Evolutionary conservation across 2,113 vertebrate species (phyloP), one percentile per base, ranked within the genome.

Genomic region (Oxyura jamaicensis): DNA sequence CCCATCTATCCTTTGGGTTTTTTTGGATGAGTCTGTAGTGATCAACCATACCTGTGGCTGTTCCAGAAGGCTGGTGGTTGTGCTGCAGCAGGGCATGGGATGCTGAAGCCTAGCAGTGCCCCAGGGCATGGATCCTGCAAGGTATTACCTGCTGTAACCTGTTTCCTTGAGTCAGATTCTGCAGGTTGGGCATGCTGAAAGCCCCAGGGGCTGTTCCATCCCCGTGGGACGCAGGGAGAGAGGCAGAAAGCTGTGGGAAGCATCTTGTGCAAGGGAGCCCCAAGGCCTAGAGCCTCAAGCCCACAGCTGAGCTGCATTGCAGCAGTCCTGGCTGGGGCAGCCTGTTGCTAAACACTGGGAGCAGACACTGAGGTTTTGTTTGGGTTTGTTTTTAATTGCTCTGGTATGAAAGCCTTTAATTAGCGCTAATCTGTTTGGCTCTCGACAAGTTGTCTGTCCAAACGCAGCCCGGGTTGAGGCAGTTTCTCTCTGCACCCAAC

Each of bases 331-430:
- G 14, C 25, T 0, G 0, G 48, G 18, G 20, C 25, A 86, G 36
- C n/a, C 1, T 5, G 31, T 48, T 72, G 69, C 78, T 93, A 9
- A 5, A 4, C 25, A 69, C 41, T 1, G 4, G 58, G 58, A 77
- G 58, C 44, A 71, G 58, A 83, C 6, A 0, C 17, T 53, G 65
- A 78, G 31, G 25, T 91, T 39, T 55, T 39, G 15, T 48, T 83
- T 56, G 11, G 35, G 0, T 3, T 75, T 35, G 73, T 44, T 63
- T 39, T 39, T 46, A 89, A 67, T 84, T 62, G 20, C 18, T 21
- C 58, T 82, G 56, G 23, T 81, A 83, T 50, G 44, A 96, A 93
- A 88, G 48, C 53, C 78, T 90, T 91, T 95, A 87, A 72, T 96
- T 76, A 73, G 66, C 15, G 11, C 33, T 65, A 78, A 87, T 75